Evolutionary conservation across 2,888 invertebrate species (phyloP), one percentile per base, ranked within the genome.

Genomic region (Galeruca laticollis): DNA sequence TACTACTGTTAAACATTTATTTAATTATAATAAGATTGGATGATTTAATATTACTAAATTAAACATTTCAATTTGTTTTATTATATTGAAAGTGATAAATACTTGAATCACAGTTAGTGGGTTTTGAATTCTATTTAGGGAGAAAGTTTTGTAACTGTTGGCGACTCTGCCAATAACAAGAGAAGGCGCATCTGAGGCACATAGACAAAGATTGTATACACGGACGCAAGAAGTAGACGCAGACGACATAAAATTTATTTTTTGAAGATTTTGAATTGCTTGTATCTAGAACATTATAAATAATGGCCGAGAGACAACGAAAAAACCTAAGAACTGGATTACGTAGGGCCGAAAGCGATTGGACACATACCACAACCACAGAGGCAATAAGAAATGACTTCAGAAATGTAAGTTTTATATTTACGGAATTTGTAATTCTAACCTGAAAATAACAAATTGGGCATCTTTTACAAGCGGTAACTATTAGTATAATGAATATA

Each of bases 291-390:
- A 26, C 6, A 52, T 26, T 47, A 20, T 18, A 63, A 13, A 69
- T 54, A 66, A 73, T 73, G 73, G 63, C 69, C 10, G 61, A 57
- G 13, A 64, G 40, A 35, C 67, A 61, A 54, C 43, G 18, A 51
- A 26, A 18, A 31, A 43, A 61, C 6, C 56, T 49, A 35, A 21
- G 49, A 8, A 67, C 26, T 37, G 70, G 75, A 18, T 43, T 60
- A 33, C 57, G 62, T 54, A 60, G 69, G 52, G 73, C 73, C 35
- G 72, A 68, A 71, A 73, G 73, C 37, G 73, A 75, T 51, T 18
- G 68, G 18, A 54, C 61, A 15, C 71, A 73, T 35, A 60, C 60
- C 11, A 60, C 71, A 26, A 54, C 71, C 18, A 56, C 67, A 5
- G 69, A 43, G 13, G 20, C 61, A 11, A 51, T 75, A 10, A 72